Conservation (phyloP, 2,113 vertebrate genomes). For the Empidonax traillii region DNA sequence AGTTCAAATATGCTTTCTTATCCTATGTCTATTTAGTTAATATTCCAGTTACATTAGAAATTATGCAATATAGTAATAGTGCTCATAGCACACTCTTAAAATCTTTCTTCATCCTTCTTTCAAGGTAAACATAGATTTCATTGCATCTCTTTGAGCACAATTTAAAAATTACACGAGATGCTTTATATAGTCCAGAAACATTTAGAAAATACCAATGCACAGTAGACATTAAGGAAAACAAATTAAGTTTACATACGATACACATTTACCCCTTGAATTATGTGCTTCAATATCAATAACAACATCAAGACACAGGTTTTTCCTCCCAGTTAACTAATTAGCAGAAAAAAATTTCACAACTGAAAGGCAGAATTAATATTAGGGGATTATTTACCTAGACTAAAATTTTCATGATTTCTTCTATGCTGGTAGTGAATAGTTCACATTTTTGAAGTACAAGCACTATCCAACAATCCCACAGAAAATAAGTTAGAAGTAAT, state of each 20-base stretch:
- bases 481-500: conserved; percentile 41
- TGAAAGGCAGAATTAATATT: neutral
- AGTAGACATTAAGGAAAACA: neutral
- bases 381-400: neutral
- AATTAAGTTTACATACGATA: neutral
- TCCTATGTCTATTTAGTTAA: neutral
- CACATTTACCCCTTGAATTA: neutral
- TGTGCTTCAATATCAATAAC: neutral
- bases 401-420: neutral
- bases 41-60: neutral
- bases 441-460: neutral
- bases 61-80: neutral
- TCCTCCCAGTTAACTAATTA: neutral
- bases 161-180: neutral
- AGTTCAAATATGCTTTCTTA: neutral
- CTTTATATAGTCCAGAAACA: neutral
- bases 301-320: neutral
- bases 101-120: neutral
- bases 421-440: neutral
- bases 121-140: neutral
- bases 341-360: neutral
- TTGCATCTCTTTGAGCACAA: neutral
- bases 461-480: neutral
- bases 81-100: neutral
- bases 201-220: neutral